A percentile compares a stretch with the other conserved stretches of the same genome.
These are phyloP conservation scores for Peromyscus leucopus DNA, from an alignment of 2,113 vertebrate genomes.

Conservation along the genomic window DNA sequence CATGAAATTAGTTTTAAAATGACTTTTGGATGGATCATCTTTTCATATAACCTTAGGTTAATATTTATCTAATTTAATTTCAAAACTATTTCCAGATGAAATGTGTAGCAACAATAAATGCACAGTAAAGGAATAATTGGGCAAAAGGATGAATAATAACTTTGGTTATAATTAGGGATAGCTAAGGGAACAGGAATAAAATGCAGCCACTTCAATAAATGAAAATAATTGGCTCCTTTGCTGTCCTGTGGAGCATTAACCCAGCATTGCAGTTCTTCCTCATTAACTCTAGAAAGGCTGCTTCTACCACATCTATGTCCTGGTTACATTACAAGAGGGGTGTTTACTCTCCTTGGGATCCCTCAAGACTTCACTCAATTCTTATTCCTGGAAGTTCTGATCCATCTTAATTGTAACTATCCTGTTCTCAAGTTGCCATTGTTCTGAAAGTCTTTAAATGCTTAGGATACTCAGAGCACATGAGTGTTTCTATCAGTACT, in stretches of 20 bases:
- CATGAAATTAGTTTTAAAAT: background rate
- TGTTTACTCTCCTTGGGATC: background rate
- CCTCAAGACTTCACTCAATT: constrained; percentile 7
- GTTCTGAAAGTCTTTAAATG: constrained; percentile 27
- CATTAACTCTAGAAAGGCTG: constrained; percentile 47
- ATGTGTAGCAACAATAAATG: background rate
- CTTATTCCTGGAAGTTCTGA: constrained; percentile 63
- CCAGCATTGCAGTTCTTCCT: background rate
- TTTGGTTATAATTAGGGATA: constrained; percentile 41
- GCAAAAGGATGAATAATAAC: constrained; percentile 31
- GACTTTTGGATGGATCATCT: background rate
- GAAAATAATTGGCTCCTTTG: constrained; percentile 31
- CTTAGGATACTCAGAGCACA: constrained; percentile 37
- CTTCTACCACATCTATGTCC: background rate
- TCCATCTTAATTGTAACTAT: constrained; percentile 36
- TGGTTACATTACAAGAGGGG: background rate
- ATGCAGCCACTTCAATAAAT: background rate
- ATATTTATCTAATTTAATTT: constrained; percentile 17
- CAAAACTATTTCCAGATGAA: constrained; percentile 5
- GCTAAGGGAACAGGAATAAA: background rate
- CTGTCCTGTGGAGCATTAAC: background rate
- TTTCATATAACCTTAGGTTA: constrained; percentile 3
- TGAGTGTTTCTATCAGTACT: constrained; percentile 51
- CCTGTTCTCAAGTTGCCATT: constrained; percentile 31
- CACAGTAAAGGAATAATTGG: background rate